Evolutionary conservation across 53 echinoderm and acorn worm genomes (phyloP), one percentile per base, ranked within the genome.

Genomic region (Apostichopus leukothele): DNA sequence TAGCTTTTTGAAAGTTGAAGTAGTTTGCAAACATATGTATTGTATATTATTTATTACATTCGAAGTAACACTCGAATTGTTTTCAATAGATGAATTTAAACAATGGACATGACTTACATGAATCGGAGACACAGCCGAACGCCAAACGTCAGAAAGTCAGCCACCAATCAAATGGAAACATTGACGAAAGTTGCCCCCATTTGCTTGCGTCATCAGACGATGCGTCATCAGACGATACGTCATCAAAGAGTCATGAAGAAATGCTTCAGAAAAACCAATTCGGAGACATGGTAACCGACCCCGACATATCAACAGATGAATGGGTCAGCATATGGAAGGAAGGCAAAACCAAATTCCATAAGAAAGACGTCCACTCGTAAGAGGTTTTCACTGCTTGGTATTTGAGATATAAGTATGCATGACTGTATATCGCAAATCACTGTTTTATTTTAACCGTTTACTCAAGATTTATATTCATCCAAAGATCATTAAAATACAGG

Each of bases 321-420:
- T 98, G 98, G 98, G 76, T 91, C 79, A 85, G 63, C 6, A 86
- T 94, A 76, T 98, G 98, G 98, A 88, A 93, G 71, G 90, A 90
- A 21, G 94, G 94, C 54, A 94, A 94, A 74, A 98, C 95, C 11
- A 93, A 90, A 86, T 98, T 98, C 87, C 95, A 96, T 85, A 93
- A 90, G 90, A 83, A 85, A 74, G 87, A 87, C 39, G 94, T 94
- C 7, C 91, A 98, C 78, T 86, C 89, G 98, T 98, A 84, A 90
- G 88, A 5, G 16, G 5, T 25, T 53, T 53, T 75, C 53, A 13
- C 77, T 10, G 25, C 12, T 84, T 83, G 39, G 39, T 39, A 39
- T 39, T 3, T 39, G 39, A 39, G 39, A 39, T 39, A 39, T 39
- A 3, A 39, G 39, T 39, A 39, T 39, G 39, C 39, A 39, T 39